Evolutionary conservation across 2,888 invertebrate species (phyloP), one percentile per base, ranked within the genome.

Genomic region (Sympetrum striolatum): DNA sequence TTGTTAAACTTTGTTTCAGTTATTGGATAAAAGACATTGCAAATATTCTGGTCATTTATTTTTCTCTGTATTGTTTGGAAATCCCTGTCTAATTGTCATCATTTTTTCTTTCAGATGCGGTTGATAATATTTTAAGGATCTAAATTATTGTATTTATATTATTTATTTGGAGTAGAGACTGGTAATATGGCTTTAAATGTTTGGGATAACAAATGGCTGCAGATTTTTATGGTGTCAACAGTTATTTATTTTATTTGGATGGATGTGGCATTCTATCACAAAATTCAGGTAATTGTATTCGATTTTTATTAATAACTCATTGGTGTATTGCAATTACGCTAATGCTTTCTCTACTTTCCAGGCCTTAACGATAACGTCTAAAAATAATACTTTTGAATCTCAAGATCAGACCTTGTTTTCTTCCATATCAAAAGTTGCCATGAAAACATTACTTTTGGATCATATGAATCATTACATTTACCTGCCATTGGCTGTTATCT

Each of bases 401-500:
- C 37, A 80, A 80, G 60, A 60, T 12, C 39, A 81, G 37, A 86
- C 58, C 64, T 86, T 60, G 22, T 90, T 82, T 39, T 96, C 97
- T 92, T 97, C 97, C 0, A 93, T 97, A n/a, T 97, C 97, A 93
- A 96, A 96, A 92, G 96, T 98, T 1, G 98, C 98, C 0, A 97
- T 97, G 0, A 98, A 98, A 94, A 96, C 96, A 0, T 93, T 98
- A 91, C 95, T 98, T 94, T 94, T 97, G 90, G 98, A 98, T 93
- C 97, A 97, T 91, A 95, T 97, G 8, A 98, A 98, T 93, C 97
- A 97, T 92, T 98, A 98, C 93, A 94, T 98, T 37, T 96, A 98
- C 92, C 96, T 96, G 0, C 98, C 98, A 0, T 93, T 97, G 81
- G 97, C 97, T n/a, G 95, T 96, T 8, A 94, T 97, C 37, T 94